phyloP scores from a whole-genome alignment of 2,888 invertebrate species.

The Exephanes ischioxanthus region DNA sequence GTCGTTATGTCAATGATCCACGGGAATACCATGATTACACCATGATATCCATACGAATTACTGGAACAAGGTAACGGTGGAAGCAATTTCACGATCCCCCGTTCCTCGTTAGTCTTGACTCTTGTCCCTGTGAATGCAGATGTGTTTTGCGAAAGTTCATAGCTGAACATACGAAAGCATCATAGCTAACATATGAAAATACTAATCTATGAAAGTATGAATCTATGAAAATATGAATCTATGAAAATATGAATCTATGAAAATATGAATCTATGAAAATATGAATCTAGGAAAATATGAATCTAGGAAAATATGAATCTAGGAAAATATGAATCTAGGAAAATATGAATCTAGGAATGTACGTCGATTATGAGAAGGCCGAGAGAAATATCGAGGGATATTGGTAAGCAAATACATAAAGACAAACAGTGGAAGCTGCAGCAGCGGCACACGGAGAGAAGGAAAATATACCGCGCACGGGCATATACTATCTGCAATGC shows the following conservation, averaged over 20 bases:
- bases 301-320: too few species aligned
- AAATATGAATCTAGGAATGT: background rate
- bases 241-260: too few species aligned
- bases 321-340: too few species aligned
- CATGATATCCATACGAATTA: constrained; percentile 59
- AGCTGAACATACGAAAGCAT: background rate
- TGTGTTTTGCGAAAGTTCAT: constrained; percentile 38
- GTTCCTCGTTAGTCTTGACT: constrained; percentile 51
- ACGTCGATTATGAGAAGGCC: background rate
- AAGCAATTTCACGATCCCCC: constrained; percentile 38
- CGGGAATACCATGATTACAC: constrained; percentile 55
- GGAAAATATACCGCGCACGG: constrained; percentile 71
- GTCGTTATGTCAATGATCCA: constrained; percentile 70
- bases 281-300: too few species aligned
- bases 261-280: too few species aligned
- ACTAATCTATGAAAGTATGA: too few species aligned
- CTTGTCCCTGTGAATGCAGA: background rate
- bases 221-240: too few species aligned
- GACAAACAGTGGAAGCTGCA: constrained; percentile 39
- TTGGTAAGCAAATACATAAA: constrained; percentile 39
- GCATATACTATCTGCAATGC: constrained; percentile 82
- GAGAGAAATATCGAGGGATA: constrained; percentile 34
- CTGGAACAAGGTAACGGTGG: constrained; percentile 53
- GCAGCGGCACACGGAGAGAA: constrained; percentile 19
- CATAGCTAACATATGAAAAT: background rate